Base-by-base conservation (phyloP, 2,113 vertebrate genomes). In the Balaeniceps rex region DNA sequence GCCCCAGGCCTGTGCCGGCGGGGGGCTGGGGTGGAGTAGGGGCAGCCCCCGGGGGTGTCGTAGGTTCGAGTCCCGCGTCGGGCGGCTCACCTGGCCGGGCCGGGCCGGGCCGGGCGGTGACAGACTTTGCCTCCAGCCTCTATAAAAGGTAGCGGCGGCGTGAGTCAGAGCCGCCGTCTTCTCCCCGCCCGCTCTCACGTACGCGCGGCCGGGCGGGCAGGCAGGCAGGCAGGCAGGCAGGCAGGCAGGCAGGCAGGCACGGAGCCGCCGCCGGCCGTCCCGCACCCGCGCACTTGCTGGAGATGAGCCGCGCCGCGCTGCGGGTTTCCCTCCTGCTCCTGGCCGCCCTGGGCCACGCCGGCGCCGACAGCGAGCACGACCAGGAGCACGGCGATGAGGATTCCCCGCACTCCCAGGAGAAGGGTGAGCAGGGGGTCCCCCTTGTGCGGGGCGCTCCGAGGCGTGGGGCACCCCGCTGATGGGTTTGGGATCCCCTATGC, bases 81-180 rank as follows among this genome's bases (percentile, higher is more conserved):
- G 44, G 17, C 19, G 3, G 29, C 88, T 95, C 86, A 96, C 95
- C 96, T 88, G 83, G 29, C 66, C 58, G 36, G 85, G 21, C 85
- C 34, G 14, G 58, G 44, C 29, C 38, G 79, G 33, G 25, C 72
- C 54, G 71, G 51, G 16, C n/a, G 52, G 72, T 34, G n/a, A 58
- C 83, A 95, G 96, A 95, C 95, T 97, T 97, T 97, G 94, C 64
- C 76, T 96, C 72, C 52, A 80, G 86, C 80, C 91, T 78, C 93
- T 97, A 95, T 97, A 96, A 96, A 97, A 96, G 96, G 96, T 95
- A 97, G 51, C 91, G 93, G 91, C 90, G 90, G 87, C 61, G 91
- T 96, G 96, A 97, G 87, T 93, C 94, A 96, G 94, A 93, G 94
- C 95, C 66, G 15, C 88, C 95, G 34, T 92, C 88, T 95, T 63